Evolutionary conservation across 2,888 invertebrate species (phyloP).

Genomic region (Plebejus anna): DNA sequence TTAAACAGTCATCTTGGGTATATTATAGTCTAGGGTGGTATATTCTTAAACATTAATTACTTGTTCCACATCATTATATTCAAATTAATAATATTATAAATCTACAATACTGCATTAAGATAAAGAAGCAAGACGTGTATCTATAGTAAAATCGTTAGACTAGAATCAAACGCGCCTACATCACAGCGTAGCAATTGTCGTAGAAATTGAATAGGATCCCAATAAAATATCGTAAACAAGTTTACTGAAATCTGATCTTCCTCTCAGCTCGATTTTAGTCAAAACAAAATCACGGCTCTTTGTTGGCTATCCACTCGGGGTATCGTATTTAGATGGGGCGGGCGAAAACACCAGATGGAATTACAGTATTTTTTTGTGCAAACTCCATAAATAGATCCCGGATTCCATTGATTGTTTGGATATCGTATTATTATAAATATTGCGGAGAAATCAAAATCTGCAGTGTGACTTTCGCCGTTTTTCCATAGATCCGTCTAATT

Average conservation of each 20-base stretch:
- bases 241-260: constrained; percentile 65
- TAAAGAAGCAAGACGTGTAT: neutral
- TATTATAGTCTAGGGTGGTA: too few relatives aligned
- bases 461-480: neutral
- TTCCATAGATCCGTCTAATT: too few relatives aligned
- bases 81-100: neutral
- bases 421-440: constrained; percentile 4
- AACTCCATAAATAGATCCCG: constrained; percentile 16
- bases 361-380: constrained; percentile 26
- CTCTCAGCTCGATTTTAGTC: constrained; percentile 65
- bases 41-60: too few relatives aligned
- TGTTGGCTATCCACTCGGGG: constrained; percentile 73
- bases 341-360: constrained; percentile 34
- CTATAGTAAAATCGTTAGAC: neutral
- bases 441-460: neutral
- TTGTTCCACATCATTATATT: too few relatives aligned
- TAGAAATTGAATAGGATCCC: constrained; percentile 11
- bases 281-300: constrained; percentile 76
- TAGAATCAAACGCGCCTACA: neutral
- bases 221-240: constrained; percentile 53
- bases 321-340: constrained; percentile 64
- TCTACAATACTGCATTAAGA: neutral
- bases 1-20: too few relatives aligned
- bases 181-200: neutral
- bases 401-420: constrained; percentile 15